Percentiles rank a stretch among this genome's conserved stretches.
These are phyloP conservation scores for Ictalurus furcatus DNA, from an alignment of 2,113 vertebrate genomes.

Conservation along the genomic window DNA sequence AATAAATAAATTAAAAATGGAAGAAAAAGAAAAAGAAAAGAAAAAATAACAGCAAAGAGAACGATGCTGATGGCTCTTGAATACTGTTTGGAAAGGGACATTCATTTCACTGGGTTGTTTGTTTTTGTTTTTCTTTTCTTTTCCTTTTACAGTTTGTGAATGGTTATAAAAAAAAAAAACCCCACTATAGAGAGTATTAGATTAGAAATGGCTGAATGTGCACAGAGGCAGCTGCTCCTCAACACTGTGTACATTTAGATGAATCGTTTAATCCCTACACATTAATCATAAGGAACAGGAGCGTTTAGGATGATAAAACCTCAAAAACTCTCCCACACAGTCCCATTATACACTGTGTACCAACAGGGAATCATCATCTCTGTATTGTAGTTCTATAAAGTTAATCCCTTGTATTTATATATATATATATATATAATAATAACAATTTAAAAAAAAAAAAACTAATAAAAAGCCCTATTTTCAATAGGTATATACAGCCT, in stretches of 20 bases:
- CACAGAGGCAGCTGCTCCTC: constrained; percentile 14
- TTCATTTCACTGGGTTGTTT: constrained; percentile 8
- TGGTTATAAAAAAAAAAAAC: constrained; percentile 9
- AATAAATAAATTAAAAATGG: no score
- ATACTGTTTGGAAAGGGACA: constrained; percentile 37
- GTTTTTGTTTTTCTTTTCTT: neutral
- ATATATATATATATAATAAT: neutral
- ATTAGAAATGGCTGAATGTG: constrained; percentile 27
- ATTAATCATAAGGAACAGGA: constrained; percentile 56
- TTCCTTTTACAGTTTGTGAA: constrained; percentile 38
- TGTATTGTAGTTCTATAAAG: constrained; percentile 74
- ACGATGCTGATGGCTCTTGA: constrained; percentile 29
- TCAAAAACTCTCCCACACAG: constrained; percentile 51
- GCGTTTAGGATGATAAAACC: constrained; percentile 49
- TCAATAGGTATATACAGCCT: constrained; percentile 84
- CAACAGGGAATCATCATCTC: constrained; percentile 74
- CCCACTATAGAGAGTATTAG: constrained; percentile 3
- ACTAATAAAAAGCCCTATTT: constrained; percentile 79
- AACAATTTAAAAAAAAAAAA: constrained; percentile 42
- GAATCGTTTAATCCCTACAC: constrained; percentile 60
- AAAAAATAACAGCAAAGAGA: neutral
- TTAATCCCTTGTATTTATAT: constrained; percentile 71
- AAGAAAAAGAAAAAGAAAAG: neutral
- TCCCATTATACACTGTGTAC: constrained; percentile 70
- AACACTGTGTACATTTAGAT: constrained; percentile 39